These are phyloP conservation scores for Meta bourneti DNA, from an alignment of 2,888 invertebrate genomes.

Conservation along the genomic window DNA sequence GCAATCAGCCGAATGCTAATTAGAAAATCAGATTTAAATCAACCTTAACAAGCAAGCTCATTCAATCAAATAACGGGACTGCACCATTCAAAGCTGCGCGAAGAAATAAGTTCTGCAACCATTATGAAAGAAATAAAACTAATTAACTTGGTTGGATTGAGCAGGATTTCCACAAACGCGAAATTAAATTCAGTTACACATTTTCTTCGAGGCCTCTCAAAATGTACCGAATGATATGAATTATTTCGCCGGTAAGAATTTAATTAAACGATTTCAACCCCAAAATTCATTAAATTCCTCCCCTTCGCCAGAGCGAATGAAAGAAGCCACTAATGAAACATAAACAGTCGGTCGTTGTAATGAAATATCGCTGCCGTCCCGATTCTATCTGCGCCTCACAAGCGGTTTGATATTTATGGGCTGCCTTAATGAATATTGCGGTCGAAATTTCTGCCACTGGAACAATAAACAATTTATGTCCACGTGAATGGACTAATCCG, in stretches of 20 bases:
- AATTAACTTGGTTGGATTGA: not conserved
- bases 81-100: no score
- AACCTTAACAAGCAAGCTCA: no score
- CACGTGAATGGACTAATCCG: no score
- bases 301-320: not conserved
- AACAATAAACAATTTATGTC: not conserved
- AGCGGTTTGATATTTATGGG: not conserved
- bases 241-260: not conserved
- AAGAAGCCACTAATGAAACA: not conserved
- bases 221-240: not conserved
- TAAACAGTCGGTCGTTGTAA: not conserved
- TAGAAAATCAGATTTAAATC: no score
- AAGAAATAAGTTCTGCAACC: no score
- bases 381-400: not conserved
- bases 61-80: no score
- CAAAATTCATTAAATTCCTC: not conserved
- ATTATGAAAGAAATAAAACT: not conserved
- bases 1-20: no score
- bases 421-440: not conserved
- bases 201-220: not conserved
- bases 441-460: not conserved
- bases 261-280: not conserved
- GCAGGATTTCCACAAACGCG: not conserved
- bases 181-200: not conserved
- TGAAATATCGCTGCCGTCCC: not conserved